Percentiles rank a stretch among this genome's conserved stretches.
Conservation (phyloP, 2,888 invertebrate genomes). For the Tigriopus californicus region DNA sequence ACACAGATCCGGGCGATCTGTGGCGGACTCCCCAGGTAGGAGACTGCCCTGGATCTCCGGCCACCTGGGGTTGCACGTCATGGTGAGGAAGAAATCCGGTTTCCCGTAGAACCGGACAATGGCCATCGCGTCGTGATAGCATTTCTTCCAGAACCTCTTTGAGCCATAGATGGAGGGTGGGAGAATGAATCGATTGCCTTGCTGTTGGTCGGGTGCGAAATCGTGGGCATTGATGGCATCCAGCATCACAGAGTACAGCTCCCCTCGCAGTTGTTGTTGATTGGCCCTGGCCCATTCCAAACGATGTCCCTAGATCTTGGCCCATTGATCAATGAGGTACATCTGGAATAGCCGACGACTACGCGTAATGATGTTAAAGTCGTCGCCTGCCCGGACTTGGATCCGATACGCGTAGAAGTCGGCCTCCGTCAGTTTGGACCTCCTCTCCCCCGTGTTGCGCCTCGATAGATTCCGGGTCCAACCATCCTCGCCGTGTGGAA, state of each 20-base stretch:
- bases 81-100: constrained; percentile 30
- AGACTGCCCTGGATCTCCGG: constrained; percentile 25
- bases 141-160: constrained; percentile 25
- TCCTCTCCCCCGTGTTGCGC: not conserved
- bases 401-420: constrained; percentile 19
- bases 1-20: constrained; percentile 26
- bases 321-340: constrained; percentile 22
- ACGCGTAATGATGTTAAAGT: constrained; percentile 22
- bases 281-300: constrained; percentile 21
- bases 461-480: constrained; percentile 13
- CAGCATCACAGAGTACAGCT: constrained; percentile 21
- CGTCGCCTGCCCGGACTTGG: constrained; percentile 15
- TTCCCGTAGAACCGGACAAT: constrained; percentile 28
- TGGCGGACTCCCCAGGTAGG: constrained; percentile 20
- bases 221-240: constrained; percentile 20
- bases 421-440: constrained; percentile 2
- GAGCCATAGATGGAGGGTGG: constrained; percentile 25
- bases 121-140: constrained; percentile 29
- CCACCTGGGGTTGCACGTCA: constrained; percentile 30
- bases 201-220: not conserved
- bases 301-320: constrained; percentile 22
- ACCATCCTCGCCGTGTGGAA: constrained; percentile 17
- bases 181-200: constrained; percentile 24
- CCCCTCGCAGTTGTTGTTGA: constrained; percentile 20
- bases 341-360: constrained; percentile 23